phyloP scores from a whole-genome alignment of 1,140 invertebrate genomes.

The Watersipora subatra region DNA sequence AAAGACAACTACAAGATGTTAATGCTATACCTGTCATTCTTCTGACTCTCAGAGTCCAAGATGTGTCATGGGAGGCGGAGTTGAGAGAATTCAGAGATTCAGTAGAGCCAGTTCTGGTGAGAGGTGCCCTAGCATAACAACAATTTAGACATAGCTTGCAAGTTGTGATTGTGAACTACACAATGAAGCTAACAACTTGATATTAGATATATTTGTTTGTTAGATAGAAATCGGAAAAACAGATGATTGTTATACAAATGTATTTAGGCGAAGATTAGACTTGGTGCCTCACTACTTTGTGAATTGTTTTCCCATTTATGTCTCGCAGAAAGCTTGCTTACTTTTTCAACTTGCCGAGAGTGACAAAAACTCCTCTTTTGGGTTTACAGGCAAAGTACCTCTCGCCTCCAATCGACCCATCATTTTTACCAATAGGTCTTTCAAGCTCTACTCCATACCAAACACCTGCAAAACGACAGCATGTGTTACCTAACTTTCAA shows the following conservation, averaged over 20 bases:
- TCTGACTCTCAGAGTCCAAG: neutral
- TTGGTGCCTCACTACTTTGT: no score
- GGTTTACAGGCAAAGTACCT: conserved; percentile 38
- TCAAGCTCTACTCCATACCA: conserved; percentile 95
- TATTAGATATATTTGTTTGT: no score
- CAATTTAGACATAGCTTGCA: no score
- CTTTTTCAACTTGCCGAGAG: conserved; percentile 38
- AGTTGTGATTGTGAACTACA: no score
- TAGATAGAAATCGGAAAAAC: no score
- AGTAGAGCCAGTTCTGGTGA: neutral
- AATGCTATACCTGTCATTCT: neutral
- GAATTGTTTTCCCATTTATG: no score
- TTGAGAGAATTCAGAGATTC: conserved; percentile 1
- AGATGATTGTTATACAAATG: no score
- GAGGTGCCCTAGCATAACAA: neutral
- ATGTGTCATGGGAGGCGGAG: neutral
- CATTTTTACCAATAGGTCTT: conserved; percentile 89
- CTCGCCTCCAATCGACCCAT: conserved; percentile 75
- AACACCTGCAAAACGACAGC: conserved; percentile 75
- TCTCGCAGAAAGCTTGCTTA: no score
- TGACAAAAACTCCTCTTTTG: conserved; percentile 43
- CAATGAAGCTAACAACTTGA: no score
- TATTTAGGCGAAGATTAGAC: no score
- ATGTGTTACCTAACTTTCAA: no score
- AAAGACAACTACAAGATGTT: no score